Percentiles rank a stretch among this genome's conserved stretches.
Conservation (phyloP, 2,888 invertebrate species). For the Ochlodes sylvanus region DNA sequence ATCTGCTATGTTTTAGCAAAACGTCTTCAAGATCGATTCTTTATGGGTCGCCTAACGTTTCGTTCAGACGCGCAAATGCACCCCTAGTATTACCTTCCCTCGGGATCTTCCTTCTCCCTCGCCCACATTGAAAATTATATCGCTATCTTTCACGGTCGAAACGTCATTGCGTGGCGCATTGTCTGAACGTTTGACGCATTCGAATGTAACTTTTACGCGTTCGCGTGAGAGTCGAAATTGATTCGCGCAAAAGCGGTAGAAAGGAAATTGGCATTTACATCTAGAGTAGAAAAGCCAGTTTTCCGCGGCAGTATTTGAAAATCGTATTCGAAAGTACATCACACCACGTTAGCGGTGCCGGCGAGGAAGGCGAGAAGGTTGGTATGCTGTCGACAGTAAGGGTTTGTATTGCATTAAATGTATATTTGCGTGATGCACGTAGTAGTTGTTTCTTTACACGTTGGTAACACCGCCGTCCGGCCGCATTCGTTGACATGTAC, state of each 20-base stretch:
- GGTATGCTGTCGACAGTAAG: constrained; percentile 46
- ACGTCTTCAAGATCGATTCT: constrained; percentile 80
- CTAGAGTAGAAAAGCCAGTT: constrained; percentile 81
- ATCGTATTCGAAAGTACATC: constrained; percentile 69
- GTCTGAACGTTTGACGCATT: constrained; percentile 58
- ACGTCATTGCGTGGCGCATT: constrained; percentile 84
- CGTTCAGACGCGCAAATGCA: constrained; percentile 70
- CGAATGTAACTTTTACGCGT: constrained; percentile 53
- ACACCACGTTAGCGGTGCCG: constrained; percentile 55
- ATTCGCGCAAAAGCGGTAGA: constrained; percentile 50
- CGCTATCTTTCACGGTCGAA: constrained; percentile 65
- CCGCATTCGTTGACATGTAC: constrained; percentile 79
- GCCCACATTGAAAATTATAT: constrained; percentile 49
- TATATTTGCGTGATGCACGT: constrained; percentile 35
- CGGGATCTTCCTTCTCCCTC: constrained; percentile 57
- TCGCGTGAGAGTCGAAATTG: constrained; percentile 53
- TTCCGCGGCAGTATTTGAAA: constrained; percentile 79
- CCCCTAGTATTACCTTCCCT: constrained; percentile 71
- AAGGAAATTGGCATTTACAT: constrained; percentile 83
- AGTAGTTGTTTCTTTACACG: constrained; percentile 61
- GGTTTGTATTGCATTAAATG: constrained; percentile 47
- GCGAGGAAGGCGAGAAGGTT: not conserved
- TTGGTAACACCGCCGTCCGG: constrained; percentile 61
- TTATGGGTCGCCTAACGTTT: constrained; percentile 66
- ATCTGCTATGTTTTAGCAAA: constrained; percentile 46